phyloP scores from a whole-genome alignment of 1,140 invertebrate species.

The Diabrotica virgifera region DNA sequence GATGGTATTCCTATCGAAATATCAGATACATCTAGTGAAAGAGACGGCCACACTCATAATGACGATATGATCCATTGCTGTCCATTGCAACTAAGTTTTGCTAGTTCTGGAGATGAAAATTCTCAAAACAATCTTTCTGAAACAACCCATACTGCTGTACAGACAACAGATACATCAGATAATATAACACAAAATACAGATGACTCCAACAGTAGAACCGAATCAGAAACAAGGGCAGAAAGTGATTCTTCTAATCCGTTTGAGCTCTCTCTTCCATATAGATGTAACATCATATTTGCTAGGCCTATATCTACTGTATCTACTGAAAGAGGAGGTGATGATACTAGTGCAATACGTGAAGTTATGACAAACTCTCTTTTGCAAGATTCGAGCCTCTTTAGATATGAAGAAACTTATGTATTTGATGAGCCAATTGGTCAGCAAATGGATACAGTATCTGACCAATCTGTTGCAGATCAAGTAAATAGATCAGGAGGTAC shows the following conservation, averaged over 20 bases:
- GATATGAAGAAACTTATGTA: slow-evolving; percentile 14
- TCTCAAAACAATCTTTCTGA: slow-evolving; percentile 21
- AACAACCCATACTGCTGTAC: slow-evolving; percentile 22
- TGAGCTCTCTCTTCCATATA: slow-evolving; percentile 15
- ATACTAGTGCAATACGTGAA: background rate
- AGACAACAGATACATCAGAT: slow-evolving; percentile 18
- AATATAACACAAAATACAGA: slow-evolving; percentile 20
- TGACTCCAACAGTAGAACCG: slow-evolving; percentile 26
- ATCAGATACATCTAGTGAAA: slow-evolving; percentile 23
- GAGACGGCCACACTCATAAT: slow-evolving; percentile 20
- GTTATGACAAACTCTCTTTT: background rate
- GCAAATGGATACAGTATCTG: slow-evolving; percentile 17
- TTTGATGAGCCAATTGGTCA: slow-evolving; percentile 29
- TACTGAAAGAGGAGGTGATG: background rate
- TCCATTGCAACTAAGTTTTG: slow-evolving; percentile 26
- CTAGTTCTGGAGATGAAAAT: slow-evolving; percentile 16
- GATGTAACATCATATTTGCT: slow-evolving; percentile 8
- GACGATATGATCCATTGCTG: slow-evolving; percentile 23
- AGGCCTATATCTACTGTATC: background rate
- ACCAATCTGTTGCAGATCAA: background rate
- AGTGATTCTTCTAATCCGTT: slow-evolving; percentile 25
- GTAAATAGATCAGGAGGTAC: background rate
- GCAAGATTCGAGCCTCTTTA: slow-evolving; percentile 12
- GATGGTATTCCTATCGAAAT: slow-evolving; percentile 27
- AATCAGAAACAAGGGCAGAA: slow-evolving; percentile 24